These are phyloP conservation scores for Nemotelus pantherinus DNA, from an alignment of 2,888 invertebrate species.

Conservation along the genomic window DNA sequence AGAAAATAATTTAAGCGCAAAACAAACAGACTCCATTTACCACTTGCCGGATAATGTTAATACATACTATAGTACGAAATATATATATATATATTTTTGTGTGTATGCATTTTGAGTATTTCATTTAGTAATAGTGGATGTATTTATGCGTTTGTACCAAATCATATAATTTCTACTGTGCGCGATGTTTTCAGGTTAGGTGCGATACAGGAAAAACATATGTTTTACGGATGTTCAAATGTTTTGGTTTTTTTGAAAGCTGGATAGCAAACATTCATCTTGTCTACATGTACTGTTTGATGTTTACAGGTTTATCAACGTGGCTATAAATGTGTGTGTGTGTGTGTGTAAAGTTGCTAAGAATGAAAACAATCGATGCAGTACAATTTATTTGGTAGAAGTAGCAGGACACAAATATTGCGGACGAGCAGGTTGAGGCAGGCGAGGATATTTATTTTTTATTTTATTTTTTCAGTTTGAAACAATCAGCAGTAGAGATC, in stretches of 20 bases:
- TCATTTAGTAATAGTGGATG: too few relatives aligned
- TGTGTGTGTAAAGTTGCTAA: conserved; percentile 21
- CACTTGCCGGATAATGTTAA: conserved; percentile 18
- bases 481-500: conserved; percentile 34
- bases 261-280: not conserved
- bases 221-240: not conserved
- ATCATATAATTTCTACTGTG: not conserved
- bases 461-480: not conserved
- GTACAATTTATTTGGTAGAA: conserved; percentile 20
- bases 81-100: not conserved
- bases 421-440: conserved; percentile 36
- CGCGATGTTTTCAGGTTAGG: not conserved
- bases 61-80: not conserved
- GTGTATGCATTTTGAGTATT: too few relatives aligned
- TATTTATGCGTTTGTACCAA: not conserved
- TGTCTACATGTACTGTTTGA: conserved; percentile 11
- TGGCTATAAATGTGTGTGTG: conserved; percentile 9
- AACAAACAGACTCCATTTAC: conserved; percentile 45
- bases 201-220: conserved; percentile 7
- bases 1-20: conserved; percentile 40
- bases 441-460: conserved; percentile 22
- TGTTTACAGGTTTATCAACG: conserved; percentile 15
- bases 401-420: conserved; percentile 37
- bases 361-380: conserved; percentile 38
- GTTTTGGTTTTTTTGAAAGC: conserved; percentile 2